These are phyloP conservation scores for Brachyptera risi DNA, from an alignment of 2,888 invertebrate species.

Conservation along the genomic window DNA sequence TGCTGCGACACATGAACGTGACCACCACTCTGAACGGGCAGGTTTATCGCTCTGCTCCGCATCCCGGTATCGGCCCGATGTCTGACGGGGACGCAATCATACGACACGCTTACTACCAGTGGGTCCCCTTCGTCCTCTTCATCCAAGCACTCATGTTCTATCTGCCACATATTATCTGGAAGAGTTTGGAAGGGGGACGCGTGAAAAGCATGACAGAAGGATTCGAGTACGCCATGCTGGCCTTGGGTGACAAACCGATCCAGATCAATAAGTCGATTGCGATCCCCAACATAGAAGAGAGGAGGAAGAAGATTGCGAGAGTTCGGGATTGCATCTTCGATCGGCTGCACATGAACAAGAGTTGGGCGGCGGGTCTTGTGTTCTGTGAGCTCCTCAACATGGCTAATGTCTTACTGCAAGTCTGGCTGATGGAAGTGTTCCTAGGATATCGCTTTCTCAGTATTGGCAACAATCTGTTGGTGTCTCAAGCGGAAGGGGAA, in stretches of 20 bases:
- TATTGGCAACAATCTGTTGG: conserved; percentile 21
- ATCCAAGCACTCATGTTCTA: conserved; percentile 45
- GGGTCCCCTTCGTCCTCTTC: conserved; percentile 46
- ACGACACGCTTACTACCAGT: conserved; percentile 47
- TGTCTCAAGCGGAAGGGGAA: conserved; percentile 20
- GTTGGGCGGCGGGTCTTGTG: conserved; percentile 29
- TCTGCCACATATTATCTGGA: conserved; percentile 44
- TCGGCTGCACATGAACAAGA: conserved; percentile 26
- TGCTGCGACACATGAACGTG: conserved; percentile 14
- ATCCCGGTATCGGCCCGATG: conserved; percentile 40
- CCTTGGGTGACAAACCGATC: conserved; percentile 3
- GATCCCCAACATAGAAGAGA: conserved; percentile 18
- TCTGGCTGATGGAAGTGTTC: conserved; percentile 29
- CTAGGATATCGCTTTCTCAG: conserved; percentile 27
- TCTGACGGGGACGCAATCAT: conserved; percentile 36
- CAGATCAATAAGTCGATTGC: neutral
- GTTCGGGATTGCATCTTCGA: conserved; percentile 25
- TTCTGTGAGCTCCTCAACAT: conserved; percentile 31
- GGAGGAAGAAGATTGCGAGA: neutral
- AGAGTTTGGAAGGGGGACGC: conserved; percentile 42
- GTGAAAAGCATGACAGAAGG: conserved; percentile 36
- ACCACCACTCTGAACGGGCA: no score
- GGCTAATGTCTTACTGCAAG: conserved; percentile 25
- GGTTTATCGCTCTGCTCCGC: no score
- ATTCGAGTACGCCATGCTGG: conserved; percentile 17